Evolutionary conservation across 1,140 invertebrate genomes (phyloP).

Genomic region (Trichonephila inaurata): DNA sequence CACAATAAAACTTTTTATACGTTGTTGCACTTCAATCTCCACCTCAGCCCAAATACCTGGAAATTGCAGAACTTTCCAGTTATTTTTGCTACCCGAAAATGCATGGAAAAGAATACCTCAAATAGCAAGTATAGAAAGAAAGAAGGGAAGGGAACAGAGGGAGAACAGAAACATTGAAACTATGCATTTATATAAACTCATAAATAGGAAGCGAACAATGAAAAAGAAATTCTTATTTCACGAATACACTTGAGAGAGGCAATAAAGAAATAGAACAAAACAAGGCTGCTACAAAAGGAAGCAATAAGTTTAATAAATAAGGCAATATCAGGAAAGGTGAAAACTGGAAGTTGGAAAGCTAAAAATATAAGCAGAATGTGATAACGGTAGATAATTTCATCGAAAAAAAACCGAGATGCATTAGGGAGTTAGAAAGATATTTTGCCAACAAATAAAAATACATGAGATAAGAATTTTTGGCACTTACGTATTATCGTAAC

Average conservation of each 20-base stretch:
- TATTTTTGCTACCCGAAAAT: no score
- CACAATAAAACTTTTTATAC: no score
- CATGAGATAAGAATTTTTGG: no score
- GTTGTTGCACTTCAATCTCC: no score
- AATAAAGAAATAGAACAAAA: neutral
- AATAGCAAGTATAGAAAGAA: neutral
- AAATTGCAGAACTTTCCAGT: no score
- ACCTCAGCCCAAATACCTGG: no score
- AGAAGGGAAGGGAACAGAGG: neutral
- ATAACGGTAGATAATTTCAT: neutral
- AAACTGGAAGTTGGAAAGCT: neutral
- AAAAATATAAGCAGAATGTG: neutral
- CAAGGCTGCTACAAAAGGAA: neutral
- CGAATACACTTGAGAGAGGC: neutral
- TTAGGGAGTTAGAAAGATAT: neutral
- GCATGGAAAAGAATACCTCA: neutral
- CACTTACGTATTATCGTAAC: no score
- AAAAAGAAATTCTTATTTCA: neutral
- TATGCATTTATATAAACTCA: conserved; percentile 35
- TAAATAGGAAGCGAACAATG: conserved; percentile 22
- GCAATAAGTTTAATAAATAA: conserved; percentile 22
- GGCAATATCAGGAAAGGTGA: neutral
- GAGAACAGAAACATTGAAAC: neutral
- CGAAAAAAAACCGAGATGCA: neutral
- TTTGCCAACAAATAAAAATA: no score